A percentile compares a stretch with the other conserved stretches of the same genome.
phyloP scores from a whole-genome alignment of 2,113 vertebrate genomes.

The Burhinus bistriatus region DNA sequence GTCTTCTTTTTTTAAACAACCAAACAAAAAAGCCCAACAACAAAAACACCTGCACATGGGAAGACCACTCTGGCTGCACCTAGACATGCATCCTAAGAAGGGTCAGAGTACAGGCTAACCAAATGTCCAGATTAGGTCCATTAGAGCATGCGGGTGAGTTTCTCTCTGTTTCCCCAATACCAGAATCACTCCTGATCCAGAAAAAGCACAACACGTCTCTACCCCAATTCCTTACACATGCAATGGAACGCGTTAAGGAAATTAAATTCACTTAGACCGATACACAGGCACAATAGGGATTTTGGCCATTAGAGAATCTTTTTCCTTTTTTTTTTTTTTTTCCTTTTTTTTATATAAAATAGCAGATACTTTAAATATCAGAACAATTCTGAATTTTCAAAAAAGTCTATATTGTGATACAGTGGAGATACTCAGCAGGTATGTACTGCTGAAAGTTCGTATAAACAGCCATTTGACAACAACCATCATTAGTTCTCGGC shows the following conservation, averaged over 20 bases:
- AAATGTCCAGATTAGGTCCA: no score
- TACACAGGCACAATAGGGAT: not conserved
- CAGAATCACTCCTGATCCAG: not conserved
- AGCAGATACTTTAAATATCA: not conserved
- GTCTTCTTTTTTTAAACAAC: not conserved
- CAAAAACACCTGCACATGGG: not conserved
- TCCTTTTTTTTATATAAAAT: not conserved
- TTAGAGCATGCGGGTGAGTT: not conserved
- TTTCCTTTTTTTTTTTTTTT: not conserved
- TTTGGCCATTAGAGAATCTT: not conserved
- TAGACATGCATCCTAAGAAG: not conserved
- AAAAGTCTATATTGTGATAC: not conserved
- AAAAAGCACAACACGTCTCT: not conserved
- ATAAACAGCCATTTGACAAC: not conserved
- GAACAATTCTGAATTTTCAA: not conserved
- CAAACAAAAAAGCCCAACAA: not conserved
- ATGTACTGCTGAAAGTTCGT: not conserved
- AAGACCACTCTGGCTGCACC: not conserved
- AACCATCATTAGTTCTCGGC: not conserved
- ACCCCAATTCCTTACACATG: not conserved
- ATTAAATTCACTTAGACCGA: not conserved
- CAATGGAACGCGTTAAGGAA: not conserved
- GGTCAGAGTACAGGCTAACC: not conserved
- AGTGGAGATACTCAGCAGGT: not conserved
- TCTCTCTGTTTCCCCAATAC: not conserved